Base-by-base conservation (phyloP, 2,797 vertebrate genomes). In the Xenopus petersii region DNA sequence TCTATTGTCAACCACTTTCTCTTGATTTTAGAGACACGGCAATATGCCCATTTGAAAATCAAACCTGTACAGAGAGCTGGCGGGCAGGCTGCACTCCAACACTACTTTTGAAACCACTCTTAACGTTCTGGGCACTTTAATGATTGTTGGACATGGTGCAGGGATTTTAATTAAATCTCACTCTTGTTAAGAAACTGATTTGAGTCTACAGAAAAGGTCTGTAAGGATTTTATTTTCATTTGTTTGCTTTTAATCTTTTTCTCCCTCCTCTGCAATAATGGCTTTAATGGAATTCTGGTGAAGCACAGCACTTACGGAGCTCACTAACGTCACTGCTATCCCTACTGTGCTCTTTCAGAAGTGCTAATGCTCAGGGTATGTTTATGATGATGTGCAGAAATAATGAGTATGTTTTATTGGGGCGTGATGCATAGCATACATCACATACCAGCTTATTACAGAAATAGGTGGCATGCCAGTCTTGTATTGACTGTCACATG, bases 61-160 rank as follows among this genome's bases (percentile, higher is more conserved):
- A 42, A 42, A 42, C 36, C 36, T 4, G 26, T 42, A 42, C 33
- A 36, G 3, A 6, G 13, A 9, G 48, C 49, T 10, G 11, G 3
- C 49, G 10, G 26, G 2, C 26, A 30, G 26, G 26, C 26, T 30
- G 1, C 26, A 30, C 26, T 13, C 49, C 49, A 4, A 46, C 12
- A 11, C 1, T 49, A 3, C 7, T 11, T 51, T 15, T 51, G 42
- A 63, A 54, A 78, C 76, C 76, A 73, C 76, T 78, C 42, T 58
- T 59, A 49, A 33, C 12, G 16, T 79, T 69, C 63, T 47, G 71
- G 61, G 71, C 76, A 79, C 76, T 79, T 79, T 79, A 74, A 26
- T 70, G 61, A 77, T 77, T 61, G 46, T 36, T 78, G 49, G 36
- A n/a, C 17, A 11, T 46, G 75, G 71, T 78, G 75, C 60, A 70